phyloP scores from a whole-genome alignment of 1,140 invertebrate species.

The Cataglyphis hispanica region DNA sequence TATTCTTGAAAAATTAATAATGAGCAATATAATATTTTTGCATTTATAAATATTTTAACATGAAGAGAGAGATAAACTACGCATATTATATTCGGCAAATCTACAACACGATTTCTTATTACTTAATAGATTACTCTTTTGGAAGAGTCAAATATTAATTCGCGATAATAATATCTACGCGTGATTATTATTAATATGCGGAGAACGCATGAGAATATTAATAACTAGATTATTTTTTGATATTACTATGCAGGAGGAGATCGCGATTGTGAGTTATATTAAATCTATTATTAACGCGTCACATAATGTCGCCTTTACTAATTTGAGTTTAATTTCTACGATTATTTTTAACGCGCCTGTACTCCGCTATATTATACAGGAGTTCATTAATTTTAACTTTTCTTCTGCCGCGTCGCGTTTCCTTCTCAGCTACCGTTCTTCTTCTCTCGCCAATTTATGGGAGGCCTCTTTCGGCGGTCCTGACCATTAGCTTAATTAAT shows the following conservation, averaged over 20 bases:
- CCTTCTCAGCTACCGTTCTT: constrained; percentile 61
- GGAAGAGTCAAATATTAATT: constrained; percentile 31
- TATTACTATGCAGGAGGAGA: constrained; percentile 6
- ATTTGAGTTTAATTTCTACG: constrained; percentile 70
- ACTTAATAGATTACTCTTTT: constrained; percentile 19
- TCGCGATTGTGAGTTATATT: constrained; percentile 42
- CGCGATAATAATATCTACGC: constrained; percentile 32
- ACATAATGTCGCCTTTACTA: constrained; percentile 64
- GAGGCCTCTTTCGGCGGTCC: constrained; percentile 17
- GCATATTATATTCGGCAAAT: neutral
- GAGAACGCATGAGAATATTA: constrained; percentile 37
- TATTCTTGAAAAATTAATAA: constrained; percentile 37
- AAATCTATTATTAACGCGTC: constrained; percentile 57
- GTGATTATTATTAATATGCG: constrained; percentile 40
- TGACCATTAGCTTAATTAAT: constrained; percentile 74
- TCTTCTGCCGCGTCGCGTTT: constrained; percentile 49
- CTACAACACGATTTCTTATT: constrained; percentile 22
- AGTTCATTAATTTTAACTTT: constrained; percentile 68
- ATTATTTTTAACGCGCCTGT: constrained; percentile 68
- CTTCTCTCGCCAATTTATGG: constrained; percentile 63
- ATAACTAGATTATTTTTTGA: constrained; percentile 41
- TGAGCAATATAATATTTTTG: constrained; percentile 34
- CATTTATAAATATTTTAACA: constrained; percentile 49
- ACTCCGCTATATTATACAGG: constrained; percentile 53
- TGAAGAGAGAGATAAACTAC: neutral